Base-by-base conservation (phyloP, 1,140 invertebrate species). In the Venustaconcha ellipsiformis region DNA sequence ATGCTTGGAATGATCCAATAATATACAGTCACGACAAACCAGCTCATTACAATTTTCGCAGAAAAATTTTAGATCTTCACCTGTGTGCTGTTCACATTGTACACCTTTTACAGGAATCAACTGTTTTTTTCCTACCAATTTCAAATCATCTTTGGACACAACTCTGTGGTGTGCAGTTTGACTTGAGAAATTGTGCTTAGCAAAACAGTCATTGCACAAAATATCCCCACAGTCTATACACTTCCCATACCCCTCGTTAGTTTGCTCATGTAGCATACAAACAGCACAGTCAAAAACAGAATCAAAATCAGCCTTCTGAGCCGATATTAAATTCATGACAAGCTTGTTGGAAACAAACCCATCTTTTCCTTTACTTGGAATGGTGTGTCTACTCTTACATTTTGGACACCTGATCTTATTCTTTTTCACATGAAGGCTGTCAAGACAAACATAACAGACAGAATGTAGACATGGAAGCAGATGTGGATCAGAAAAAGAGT, bases 151-250 rank as follows among this genome's bases (percentile, higher is more conserved):
- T 1, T 66, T 18, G 12, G 68, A 55, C 15, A 76, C 68, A 65
- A 76, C 67, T n/a, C 57, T 70, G 48, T 76, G 74, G 12, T 76
- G 70, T 17, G 67, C 67, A 17, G 67, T 70, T 12, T 48, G 74
- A 5, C 74, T n/a, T 1, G 74, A 64, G 56, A 70, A 76, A 30
- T 68, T 76, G 57, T 76, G 74, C 58, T 76, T 76, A n/a, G 70
- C 60, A 48, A 67, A 64, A 60, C 74, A 76, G 37, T 69, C 67
- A 14, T 70, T 20, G 56, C 74, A 76, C 60, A 76, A 23, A 2
- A 26, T 60, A 48, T 76, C 67, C 6, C 67, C 74, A 70, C 74
- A 76, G 23, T 76, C 74, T 12, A 70, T 30, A 65, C 74, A 76
- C 60, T 66, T 60, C 17, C 74, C 74, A 48, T 57, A 18, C 26